Base-by-base conservation (phyloP, 2,113 vertebrate species). In the Atrichornis clamosus region DNA sequence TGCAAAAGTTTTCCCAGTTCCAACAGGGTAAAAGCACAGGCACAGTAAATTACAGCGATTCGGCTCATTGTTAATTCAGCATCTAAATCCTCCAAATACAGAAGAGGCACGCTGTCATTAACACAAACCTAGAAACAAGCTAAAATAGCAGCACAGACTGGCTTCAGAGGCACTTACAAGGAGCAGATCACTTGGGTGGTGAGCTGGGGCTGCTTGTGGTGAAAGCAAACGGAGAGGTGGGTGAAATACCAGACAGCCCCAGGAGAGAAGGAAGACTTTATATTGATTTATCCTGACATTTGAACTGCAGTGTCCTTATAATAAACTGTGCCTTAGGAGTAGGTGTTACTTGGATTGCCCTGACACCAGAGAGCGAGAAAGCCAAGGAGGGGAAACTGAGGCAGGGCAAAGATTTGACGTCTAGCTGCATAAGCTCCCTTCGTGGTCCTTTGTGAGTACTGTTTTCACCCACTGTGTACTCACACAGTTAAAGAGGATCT, bases 321-420 rank as follows among this genome's bases (percentile, higher is more conserved):
- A 90, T 37, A 84, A 93, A 52, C 27, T 28, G 4, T 63, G 59
- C 15, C 63, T 26, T 39, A 56, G 63, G 42, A 52, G 52, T 4
- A n/a, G 63, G 59, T 65, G 47, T 69, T 87, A 42, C 53, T 86
- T 74, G 46, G 46, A n/a, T 49, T 60, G 24, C 41, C 67, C 73
- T 4, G 0, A 78, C 74, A 65, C 42, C 56, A 56, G 60, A 35
- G 0, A 60, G 24, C 55, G 19, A 81, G 76, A 74, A 80, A 86
- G 33, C 22, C 63, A 63, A 84, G 70, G 67, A 53, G 11, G 79
- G 84, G 83, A 97, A 96, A 94, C 85, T 49, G 72, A 96, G 93
- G 90, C 79, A 96, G 56, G 50, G 76, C n/a, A 47, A 24, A 32
- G 59, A 22, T 35, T 65, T 41, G 47, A 50, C 75, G 17, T 33